Conservation (phyloP, 2,113 vertebrate genomes). For the Himantopus leucocephalus region DNA sequence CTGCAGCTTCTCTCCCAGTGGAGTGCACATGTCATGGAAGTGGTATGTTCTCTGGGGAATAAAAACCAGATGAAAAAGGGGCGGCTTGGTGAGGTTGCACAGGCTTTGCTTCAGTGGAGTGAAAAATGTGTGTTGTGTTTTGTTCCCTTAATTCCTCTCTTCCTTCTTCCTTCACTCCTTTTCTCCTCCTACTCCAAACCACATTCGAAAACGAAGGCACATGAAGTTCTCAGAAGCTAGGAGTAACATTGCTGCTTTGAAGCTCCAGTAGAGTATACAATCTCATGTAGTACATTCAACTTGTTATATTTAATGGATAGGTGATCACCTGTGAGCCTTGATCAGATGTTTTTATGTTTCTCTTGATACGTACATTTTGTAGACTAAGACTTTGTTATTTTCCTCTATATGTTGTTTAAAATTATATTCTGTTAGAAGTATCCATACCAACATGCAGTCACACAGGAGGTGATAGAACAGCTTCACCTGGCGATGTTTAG, state of each 20-base stretch:
- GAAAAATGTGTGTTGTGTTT: neutral
- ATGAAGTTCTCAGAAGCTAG: neutral
- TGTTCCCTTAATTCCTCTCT: neutral
- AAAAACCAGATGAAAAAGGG: neutral
- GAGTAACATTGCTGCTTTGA: neutral
- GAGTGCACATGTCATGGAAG: slow-evolving; percentile 99
- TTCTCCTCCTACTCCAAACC: neutral
- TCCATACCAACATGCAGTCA: neutral
- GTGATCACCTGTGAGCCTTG: neutral
- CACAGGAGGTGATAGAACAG: neutral
- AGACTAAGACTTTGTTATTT: neutral
- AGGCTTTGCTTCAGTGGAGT: neutral
- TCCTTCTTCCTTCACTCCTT: neutral
- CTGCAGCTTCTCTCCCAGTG: slow-evolving; percentile 97
- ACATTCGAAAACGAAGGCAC: neutral
- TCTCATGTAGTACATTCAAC: neutral
- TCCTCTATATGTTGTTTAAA: neutral
- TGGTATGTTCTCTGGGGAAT: slow-evolving; percentile 78
- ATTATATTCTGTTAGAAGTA: neutral
- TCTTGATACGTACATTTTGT: neutral
- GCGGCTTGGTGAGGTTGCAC: neutral
- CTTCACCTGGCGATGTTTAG: neutral
- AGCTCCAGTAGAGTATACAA: neutral
- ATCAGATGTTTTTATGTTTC: neutral
- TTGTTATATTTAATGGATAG: neutral